Percentiles rank a stretch among this genome's conserved stretches.
Conservation (phyloP, 2,113 vertebrate species). For the Microtus oregoni region DNA sequence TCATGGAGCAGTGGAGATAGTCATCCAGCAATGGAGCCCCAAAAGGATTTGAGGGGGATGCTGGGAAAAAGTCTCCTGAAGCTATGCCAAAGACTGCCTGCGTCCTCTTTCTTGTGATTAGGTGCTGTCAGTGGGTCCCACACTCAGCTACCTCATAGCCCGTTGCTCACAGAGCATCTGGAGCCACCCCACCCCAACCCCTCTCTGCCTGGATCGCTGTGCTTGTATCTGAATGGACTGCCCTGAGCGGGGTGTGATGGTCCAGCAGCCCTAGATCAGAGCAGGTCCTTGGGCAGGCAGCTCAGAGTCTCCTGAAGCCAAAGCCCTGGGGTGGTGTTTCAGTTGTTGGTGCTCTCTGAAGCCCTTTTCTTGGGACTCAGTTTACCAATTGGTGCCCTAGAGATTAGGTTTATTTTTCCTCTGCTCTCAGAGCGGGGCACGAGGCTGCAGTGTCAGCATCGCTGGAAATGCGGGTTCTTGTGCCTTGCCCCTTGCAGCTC, state of each 20-base stretch:
- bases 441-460: neutral
- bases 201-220: neutral
- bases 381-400: neutral
- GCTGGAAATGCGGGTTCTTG: neutral
- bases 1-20: accelerated
- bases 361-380: neutral
- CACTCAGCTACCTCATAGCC: neutral
- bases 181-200: neutral
- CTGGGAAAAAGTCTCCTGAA: neutral
- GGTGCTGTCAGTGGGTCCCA: neutral
- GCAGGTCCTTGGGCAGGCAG: neutral
- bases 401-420: neutral
- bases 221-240: neutral
- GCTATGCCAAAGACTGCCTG: neutral
- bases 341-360: no score
- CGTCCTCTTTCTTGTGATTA: neutral
- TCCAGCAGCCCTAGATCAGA: neutral
- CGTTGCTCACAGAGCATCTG: neutral
- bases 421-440: neutral
- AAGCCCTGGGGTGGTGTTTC: neutral
- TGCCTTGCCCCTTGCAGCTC: neutral
- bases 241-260: neutral
- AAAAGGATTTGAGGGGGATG: neutral
- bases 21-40: neutral
- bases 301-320: neutral